Conservation (phyloP, 2,888 invertebrate species). For the Callosobruchus maculatus region DNA sequence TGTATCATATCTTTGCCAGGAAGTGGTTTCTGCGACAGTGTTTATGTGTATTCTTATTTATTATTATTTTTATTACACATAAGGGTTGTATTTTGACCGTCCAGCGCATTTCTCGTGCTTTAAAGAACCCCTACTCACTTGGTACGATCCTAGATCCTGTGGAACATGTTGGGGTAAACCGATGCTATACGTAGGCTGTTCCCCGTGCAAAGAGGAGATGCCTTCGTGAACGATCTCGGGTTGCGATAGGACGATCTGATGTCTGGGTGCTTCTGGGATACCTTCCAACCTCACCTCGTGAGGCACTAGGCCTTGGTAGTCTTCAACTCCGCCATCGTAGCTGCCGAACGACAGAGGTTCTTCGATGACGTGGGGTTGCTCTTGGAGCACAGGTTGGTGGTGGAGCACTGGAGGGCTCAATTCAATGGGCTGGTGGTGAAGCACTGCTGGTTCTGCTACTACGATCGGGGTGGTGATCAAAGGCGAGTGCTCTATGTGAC, state of each 20-base stretch:
- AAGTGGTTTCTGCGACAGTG: no score
- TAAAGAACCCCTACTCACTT: no score
- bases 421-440: conserved; percentile 9
- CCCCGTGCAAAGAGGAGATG: neutral
- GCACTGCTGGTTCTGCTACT: conserved; percentile 12
- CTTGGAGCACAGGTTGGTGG: neutral
- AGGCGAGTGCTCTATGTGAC: conserved; percentile 2
- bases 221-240: neutral
- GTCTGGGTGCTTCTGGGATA: conserved; percentile 5
- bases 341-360: conserved; percentile 20
- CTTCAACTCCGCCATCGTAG: conserved; percentile 30
- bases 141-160: neutral
- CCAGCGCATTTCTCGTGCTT: no score
- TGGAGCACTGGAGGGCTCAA: conserved; percentile 9
- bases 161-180: neutral
- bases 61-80: no score
- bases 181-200: neutral
- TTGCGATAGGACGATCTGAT: conserved; percentile 4
- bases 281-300: neutral
- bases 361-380: conserved; percentile 1
- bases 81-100: no score
- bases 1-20: no score
- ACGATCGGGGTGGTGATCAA: conserved; percentile 7
- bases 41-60: no score
- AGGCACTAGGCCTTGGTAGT: conserved; percentile 23